These are phyloP conservation scores for Sus scrofa DNA, from an alignment of 2,113 vertebrate species.

Conservation along the genomic window DNA sequence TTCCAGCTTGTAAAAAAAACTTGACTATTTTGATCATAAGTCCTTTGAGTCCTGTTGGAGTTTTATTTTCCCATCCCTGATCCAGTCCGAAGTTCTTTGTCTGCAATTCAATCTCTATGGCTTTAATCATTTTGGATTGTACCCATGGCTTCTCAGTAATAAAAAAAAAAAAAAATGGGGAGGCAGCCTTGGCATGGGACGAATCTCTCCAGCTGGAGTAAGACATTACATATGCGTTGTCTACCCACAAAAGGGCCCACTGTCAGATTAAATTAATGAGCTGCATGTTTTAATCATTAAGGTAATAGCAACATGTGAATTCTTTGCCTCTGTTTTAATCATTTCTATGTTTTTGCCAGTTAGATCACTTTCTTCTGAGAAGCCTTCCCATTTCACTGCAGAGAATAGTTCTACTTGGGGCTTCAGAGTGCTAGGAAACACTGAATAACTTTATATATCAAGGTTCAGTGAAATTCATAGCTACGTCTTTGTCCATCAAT, in stretches of 20 bases:
- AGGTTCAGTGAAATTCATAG: conserved; percentile 15
- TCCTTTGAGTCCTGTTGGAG: conserved; percentile 81
- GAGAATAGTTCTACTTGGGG: conserved; percentile 63
- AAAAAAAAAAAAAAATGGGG: conserved; percentile 53
- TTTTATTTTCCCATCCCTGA: conserved; percentile 85
- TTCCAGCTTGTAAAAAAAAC: conserved; percentile 83
- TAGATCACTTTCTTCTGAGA: conserved; percentile 64
- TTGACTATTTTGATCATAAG: conserved; percentile 85
- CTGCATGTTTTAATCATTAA: conserved; percentile 76
- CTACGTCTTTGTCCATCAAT: neutral
- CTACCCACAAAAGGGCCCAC: conserved; percentile 71
- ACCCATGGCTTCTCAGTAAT: conserved; percentile 79
- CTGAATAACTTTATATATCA: neutral
- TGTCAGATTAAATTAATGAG: conserved; percentile 80
- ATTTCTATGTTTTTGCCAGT: conserved; percentile 70
- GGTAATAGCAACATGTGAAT: conserved; percentile 67
- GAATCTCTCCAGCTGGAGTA: conserved; percentile 75
- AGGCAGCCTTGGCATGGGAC: conserved; percentile 38
- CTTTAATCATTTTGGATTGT: conserved; percentile 87
- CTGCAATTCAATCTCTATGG: conserved; percentile 86
- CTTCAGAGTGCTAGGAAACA: conserved; percentile 14
- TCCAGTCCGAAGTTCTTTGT: conserved; percentile 85
- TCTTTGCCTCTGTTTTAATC: conserved; percentile 76
- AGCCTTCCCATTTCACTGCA: conserved; percentile 58
- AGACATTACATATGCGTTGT: conserved; percentile 72